Evolutionary conservation across 2,888 invertebrate genomes (phyloP).

Genomic region (Microchrysa polita): DNA sequence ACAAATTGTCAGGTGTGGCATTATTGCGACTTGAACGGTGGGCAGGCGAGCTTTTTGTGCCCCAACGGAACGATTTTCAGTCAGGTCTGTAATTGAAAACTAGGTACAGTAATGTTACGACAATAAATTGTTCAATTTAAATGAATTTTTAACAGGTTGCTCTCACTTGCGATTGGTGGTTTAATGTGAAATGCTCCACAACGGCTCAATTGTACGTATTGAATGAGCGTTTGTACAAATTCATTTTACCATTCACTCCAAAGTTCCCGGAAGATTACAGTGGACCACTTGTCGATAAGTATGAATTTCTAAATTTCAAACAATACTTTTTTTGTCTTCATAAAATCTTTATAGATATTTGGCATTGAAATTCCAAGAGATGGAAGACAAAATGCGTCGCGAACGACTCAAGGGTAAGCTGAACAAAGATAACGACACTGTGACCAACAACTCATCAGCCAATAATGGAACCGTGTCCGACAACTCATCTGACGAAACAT

Average conservation of each 20-base stretch:
- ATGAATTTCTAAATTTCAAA: conserved; percentile 56
- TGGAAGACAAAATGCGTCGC: conserved; percentile 82
- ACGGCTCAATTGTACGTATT: conserved; percentile 87
- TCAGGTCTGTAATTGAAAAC: conserved; percentile 66
- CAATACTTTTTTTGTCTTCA: neutral
- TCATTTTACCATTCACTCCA: conserved; percentile 84
- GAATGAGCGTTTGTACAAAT: conserved; percentile 89
- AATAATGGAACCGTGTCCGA: conserved; percentile 33
- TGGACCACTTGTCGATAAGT: conserved; percentile 87
- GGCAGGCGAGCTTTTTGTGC: conserved; percentile 88
- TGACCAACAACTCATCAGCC: conserved; percentile 51
- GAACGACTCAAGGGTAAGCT: conserved; percentile 70
- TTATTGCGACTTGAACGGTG: conserved; percentile 90
- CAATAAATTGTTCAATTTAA: too few relatives aligned
- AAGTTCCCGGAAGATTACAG: conserved; percentile 91
- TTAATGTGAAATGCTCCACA: conserved; percentile 85
- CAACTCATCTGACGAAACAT: conserved; percentile 47
- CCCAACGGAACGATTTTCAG: conserved; percentile 92
- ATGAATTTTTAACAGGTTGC: conserved; percentile 68
- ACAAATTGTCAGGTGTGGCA: conserved; percentile 93
- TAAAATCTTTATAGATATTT: conserved; percentile 70
- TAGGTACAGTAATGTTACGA: neutral
- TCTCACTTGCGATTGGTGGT: conserved; percentile 93
- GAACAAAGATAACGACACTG: conserved; percentile 60
- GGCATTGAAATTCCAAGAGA: conserved; percentile 84